Conservation (phyloP, 2,888 invertebrate species). For the Microctonus brassicae region DNA sequence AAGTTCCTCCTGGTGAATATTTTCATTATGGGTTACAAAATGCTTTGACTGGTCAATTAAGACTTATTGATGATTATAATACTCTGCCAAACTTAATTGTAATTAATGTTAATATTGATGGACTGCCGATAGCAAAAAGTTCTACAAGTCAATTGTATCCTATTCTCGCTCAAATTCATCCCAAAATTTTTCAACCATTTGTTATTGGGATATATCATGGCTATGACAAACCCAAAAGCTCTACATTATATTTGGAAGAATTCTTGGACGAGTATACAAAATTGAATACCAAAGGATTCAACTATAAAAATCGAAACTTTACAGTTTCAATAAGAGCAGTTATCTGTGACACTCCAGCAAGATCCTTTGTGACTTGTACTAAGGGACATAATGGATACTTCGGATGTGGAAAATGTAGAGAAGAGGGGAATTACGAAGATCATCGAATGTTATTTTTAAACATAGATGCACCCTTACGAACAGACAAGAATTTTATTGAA, state of each 20-base stretch:
- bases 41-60: background rate
- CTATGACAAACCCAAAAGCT: constrained; percentile 29
- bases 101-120: no score
- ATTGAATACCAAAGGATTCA: constrained; percentile 19
- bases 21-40: constrained; percentile 13
- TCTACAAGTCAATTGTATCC: constrained; percentile 46
- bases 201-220: constrained; percentile 38
- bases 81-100: constrained; percentile 38
- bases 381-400: constrained; percentile 50
- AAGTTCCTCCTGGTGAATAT: constrained; percentile 9
- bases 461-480: constrained; percentile 41
- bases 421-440: constrained; percentile 45
- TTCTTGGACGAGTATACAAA: constrained; percentile 38
- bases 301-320: no score
- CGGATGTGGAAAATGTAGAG: constrained; percentile 49
- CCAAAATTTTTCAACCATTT: constrained; percentile 30
- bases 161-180: constrained; percentile 38
- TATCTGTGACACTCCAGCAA: constrained; percentile 54
- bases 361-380: constrained; percentile 47
- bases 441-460: constrained; percentile 46
- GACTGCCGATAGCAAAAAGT: no score
- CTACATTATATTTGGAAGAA: constrained; percentile 30
- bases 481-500: constrained; percentile 46
- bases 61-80: constrained; percentile 40
- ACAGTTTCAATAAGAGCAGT: no score